Conservation (phyloP, 64 coral and sea anemone species). For the Pocillopora damicornis region DNA sequence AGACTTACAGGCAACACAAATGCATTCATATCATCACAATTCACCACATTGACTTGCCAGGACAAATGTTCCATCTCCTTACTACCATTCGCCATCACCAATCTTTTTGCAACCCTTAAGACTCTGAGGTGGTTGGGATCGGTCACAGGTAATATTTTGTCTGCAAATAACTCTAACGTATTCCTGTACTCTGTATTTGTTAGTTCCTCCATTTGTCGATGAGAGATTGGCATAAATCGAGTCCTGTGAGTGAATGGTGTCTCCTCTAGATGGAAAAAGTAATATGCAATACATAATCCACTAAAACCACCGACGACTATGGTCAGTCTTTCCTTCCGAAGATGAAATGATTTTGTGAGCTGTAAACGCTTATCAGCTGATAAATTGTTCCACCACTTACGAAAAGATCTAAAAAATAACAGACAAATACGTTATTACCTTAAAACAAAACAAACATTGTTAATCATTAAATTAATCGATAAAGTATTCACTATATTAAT, state of each 20-base stretch:
- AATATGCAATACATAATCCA: conserved; percentile 65
- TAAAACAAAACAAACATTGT: background rate
- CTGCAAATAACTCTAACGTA: conserved; percentile 71
- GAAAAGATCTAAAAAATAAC: conserved; percentile 4
- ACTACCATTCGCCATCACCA: conserved; percentile 72
- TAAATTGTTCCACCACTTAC: conserved; percentile 20
- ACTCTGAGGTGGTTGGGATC: conserved; percentile 85
- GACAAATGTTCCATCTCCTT: conserved; percentile 75
- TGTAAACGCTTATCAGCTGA: conserved; percentile 8
- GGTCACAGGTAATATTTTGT: conserved; percentile 72
- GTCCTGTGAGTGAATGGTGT: conserved; percentile 79
- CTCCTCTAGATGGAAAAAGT: conserved; percentile 92
- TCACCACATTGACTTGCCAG: conserved; percentile 96
- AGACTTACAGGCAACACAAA: conserved; percentile 93
- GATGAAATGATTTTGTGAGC: background rate
- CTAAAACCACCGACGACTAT: conserved; percentile 61
- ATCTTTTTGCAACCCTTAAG: conserved; percentile 67
- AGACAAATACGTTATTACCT: too few relatives aligned
- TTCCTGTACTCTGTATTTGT: conserved; percentile 68
- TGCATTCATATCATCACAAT: conserved; percentile 85
- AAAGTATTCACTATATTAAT: background rate
- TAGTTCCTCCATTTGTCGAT: conserved; percentile 80
- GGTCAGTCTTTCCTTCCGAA: conserved; percentile 65
- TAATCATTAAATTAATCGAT: background rate
- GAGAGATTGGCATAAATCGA: conserved; percentile 81